Base-by-base conservation (phyloP, 2,888 invertebrate genomes). In the Lottia scabra region DNA sequence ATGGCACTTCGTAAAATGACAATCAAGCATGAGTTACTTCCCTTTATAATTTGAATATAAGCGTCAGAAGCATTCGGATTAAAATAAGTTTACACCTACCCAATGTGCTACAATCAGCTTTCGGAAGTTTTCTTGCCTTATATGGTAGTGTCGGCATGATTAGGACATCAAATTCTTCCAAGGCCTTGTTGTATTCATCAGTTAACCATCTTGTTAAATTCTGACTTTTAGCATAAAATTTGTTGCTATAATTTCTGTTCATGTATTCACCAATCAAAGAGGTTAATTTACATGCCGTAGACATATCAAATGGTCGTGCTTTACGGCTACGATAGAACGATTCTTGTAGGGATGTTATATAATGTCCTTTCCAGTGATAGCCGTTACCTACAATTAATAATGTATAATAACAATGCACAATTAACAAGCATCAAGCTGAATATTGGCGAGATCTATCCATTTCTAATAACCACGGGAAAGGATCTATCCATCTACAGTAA, bases 91-190 rank as follows among this genome's bases (percentile, higher is more conserved):
- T 13, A 8, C 23, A 46, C 68, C 38, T 44, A 68, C 68, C 68
- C 12, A 63, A 3, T 16, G 23, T 62, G 15, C 43, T 43, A n/a
- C 48, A 46, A 12, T 45, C 44, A 10, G 44, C 30, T 63, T 62
- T 27, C 0, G 81, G 81, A 15, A 82, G 70, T 62, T 76, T 72
- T 0, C 75, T 71, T 23, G 79, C 78, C 69, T 78, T 80, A 56
- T 74, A 80, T 10, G 82, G 80, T 30, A 81, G 62, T 13, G 85
- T 85, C 19, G 85, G 85, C 82, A 84, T 81, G 19, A 85, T 69
- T 0, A 85, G 64, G 44, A 83, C 82, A 68, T 85, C 84, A 73
- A 77, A 84, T n/a, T 78, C 76, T 27, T 78, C 70, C 27, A 85
- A 77, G 6, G 75, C 76, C 8, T 77, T 70, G 67, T 85, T 79